Conservation (phyloP, 2,888 invertebrate species). For the Calliphora vomitoria region DNA sequence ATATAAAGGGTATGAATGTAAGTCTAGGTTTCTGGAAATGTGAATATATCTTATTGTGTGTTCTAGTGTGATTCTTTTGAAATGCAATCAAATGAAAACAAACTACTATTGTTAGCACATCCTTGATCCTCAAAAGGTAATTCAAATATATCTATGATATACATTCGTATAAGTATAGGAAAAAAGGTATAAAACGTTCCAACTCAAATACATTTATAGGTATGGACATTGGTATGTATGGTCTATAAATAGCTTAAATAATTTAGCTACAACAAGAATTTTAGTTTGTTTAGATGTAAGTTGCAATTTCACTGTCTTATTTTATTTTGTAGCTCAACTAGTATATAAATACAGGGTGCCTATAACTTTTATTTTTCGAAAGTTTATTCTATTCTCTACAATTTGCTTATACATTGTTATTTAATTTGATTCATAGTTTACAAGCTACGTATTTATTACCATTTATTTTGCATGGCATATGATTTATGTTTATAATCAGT, state of each 20-base stretch:
- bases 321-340: too few relatives aligned
- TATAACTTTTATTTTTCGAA: too few relatives aligned
- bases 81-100: slow-evolving; percentile 80
- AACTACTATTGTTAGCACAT: slow-evolving; percentile 77
- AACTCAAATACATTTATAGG: slow-evolving; percentile 14
- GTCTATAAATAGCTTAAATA: neutral
- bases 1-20: slow-evolving; percentile 13
- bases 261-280: neutral
- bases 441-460: too few relatives aligned
- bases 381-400: too few relatives aligned
- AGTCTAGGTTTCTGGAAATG: neutral
- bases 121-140: slow-evolving; percentile 74
- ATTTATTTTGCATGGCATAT: too few relatives aligned
- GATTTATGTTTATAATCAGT: too few relatives aligned
- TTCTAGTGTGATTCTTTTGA: slow-evolving; percentile 43
- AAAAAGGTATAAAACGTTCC: slow-evolving; percentile 21
- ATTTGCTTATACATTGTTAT: too few relatives aligned
- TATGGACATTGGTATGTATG: slow-evolving; percentile 27
- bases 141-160: slow-evolving; percentile 59
- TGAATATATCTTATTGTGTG: slow-evolving; percentile 29
- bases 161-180: neutral
- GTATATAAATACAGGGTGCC: too few relatives aligned
- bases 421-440: too few relatives aligned
- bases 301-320: neutral
- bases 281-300: neutral